phyloP scores from a whole-genome alignment of 2,113 vertebrate species.

The Nyctereutes procyonoides region DNA sequence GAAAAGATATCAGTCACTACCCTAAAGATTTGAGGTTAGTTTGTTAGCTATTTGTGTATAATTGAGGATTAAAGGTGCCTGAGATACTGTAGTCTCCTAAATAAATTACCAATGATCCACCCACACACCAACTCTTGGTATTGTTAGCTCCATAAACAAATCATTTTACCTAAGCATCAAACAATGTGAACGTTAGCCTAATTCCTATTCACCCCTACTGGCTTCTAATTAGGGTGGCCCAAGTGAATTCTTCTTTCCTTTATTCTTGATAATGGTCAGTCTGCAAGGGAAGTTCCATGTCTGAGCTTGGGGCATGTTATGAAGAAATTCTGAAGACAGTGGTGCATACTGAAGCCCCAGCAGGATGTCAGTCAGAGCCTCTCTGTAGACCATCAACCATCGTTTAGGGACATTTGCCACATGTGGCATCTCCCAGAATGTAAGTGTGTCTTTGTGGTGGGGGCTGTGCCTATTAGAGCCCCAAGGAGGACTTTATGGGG shows the following conservation, averaged over 20 bases:
- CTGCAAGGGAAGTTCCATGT: neutral
- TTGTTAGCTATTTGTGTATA: neutral
- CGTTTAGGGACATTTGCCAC: neutral
- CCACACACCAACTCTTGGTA: neutral
- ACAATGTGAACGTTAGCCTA: neutral
- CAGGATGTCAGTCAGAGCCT: neutral
- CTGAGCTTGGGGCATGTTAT: neutral
- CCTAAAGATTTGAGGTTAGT: neutral
- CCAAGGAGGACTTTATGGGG: neutral
- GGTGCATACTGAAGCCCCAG: rapidly evolving
- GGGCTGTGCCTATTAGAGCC: neutral
- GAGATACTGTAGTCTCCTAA: neutral
- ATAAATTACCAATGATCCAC: neutral
- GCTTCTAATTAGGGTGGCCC: neutral
- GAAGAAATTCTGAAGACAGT: neutral
- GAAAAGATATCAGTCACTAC: neutral
- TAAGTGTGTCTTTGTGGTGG: rapidly evolving
- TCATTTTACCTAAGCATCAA: neutral
- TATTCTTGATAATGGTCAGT: neutral
- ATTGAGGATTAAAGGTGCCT: neutral
- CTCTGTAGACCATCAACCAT: rapidly evolving
- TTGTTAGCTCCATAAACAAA: neutral
- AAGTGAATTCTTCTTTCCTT: neutral
- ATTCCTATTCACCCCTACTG: neutral
- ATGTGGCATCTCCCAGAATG: neutral